Percentiles rank a stretch among this genome's conserved stretches.
phyloP scores from a whole-genome alignment of 2,113 vertebrate species.

The Hypocryptadius cinnamomeus region DNA sequence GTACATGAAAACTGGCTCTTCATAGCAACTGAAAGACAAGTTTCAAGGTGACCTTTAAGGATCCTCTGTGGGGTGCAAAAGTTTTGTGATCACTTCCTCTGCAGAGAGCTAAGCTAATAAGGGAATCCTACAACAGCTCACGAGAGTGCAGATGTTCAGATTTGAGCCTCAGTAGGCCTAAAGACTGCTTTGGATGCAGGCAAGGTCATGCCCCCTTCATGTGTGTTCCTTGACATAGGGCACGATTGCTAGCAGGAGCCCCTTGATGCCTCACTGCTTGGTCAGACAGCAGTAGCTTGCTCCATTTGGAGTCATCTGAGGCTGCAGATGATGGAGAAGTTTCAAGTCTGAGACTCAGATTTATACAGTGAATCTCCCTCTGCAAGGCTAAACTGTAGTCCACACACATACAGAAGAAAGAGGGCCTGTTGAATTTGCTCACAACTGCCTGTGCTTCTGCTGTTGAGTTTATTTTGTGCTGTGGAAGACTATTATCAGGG shows the following conservation, averaged over 20 bases:
- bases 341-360: background rate
- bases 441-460: background rate
- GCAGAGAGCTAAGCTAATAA: background rate
- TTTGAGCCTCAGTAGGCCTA: background rate
- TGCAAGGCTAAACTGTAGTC: background rate
- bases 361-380: background rate
- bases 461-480: background rate
- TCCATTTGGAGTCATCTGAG: background rate
- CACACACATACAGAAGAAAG: background rate
- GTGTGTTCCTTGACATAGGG: background rate
- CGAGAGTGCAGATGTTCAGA: rapidly evolving
- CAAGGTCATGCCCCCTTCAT: background rate
- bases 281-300: background rate
- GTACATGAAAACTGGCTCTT: background rate
- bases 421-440: background rate
- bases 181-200: background rate
- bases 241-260: background rate
- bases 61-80: background rate
- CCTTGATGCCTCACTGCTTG: background rate
- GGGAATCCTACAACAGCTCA: background rate
- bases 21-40: background rate
- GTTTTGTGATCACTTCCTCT: background rate
- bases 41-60: background rate
- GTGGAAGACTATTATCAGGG: background rate
- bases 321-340: background rate